Evolutionary conservation across 2,888 invertebrate genomes (phyloP).

Genomic region (Cryptocheilus praepositus): DNA sequence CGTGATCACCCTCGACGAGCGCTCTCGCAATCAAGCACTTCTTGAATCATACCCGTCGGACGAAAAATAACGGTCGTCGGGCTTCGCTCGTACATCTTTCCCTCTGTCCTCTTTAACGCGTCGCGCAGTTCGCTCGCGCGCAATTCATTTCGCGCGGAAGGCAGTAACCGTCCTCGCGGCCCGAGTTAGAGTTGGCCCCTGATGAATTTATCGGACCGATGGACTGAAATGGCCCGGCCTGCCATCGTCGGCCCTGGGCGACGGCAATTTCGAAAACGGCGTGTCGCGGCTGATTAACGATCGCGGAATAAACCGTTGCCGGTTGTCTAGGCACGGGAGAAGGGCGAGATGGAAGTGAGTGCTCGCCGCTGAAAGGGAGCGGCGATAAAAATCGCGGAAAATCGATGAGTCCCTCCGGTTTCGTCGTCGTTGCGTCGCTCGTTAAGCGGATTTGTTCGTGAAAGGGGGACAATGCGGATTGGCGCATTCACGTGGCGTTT

Average conservation of each 20-base stretch:
- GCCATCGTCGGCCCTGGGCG: neutral
- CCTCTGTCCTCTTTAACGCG: no score
- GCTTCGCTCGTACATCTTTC: no score
- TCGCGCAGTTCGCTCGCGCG: no score
- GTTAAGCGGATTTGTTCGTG: constrained; percentile 3
- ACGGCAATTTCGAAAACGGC: constrained; percentile 13
- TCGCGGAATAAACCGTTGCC: constrained; percentile 10
- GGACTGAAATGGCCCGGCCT: constrained; percentile 6
- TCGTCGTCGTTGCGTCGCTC: constrained; percentile 5
- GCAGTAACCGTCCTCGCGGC: neutral
- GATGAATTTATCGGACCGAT: constrained; percentile 16
- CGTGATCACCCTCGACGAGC: no score
- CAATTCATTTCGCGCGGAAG: neutral
- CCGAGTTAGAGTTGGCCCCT: neutral
- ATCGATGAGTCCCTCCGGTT: neutral
- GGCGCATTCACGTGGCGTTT: constrained; percentile 1
- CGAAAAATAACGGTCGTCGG: no score
- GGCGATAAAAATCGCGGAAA: constrained; percentile 2
- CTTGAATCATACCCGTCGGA: no score
- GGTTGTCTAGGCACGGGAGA: neutral
- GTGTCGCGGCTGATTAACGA: constrained; percentile 11
- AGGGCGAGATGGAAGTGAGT: neutral
- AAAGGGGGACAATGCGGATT: neutral
- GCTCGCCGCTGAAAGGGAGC: constrained; percentile 1
- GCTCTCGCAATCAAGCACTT: no score